These are phyloP conservation scores for Danio aesculapii DNA, from an alignment of 2,797 vertebrate genomes.

Conservation along the genomic window DNA sequence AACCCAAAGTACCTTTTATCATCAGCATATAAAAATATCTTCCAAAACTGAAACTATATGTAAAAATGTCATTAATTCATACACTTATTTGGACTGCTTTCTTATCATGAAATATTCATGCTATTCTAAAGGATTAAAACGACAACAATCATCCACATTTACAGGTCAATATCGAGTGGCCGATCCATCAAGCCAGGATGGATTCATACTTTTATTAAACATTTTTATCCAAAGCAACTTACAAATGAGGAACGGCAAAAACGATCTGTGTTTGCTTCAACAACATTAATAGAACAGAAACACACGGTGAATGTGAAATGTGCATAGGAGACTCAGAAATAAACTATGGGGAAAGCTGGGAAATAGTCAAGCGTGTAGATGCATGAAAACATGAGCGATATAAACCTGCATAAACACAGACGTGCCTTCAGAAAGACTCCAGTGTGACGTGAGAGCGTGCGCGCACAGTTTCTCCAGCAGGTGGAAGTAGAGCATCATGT, in stretches of 20 bases:
- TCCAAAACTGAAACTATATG: background rate
- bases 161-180: background rate
- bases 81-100: background rate
- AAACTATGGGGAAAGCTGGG: background rate
- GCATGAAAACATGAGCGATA: background rate
- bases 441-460: constrained; percentile 1
- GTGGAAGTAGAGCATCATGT: constrained; percentile 64
- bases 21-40: background rate
- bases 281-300: background rate
- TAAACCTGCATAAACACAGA: background rate
- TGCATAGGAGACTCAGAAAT: background rate
- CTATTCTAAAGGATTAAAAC: background rate
- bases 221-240: constrained; percentile 3
- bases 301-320: background rate
- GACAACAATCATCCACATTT: background rate
- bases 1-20: background rate
- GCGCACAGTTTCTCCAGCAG: constrained; percentile 64
- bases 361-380: background rate
- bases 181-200: background rate
- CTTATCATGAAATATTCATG: background rate
- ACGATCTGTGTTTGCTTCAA: background rate
- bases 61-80: background rate
- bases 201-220: background rate
- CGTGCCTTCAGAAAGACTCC: background rate
- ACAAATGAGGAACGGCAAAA: background rate